Conservation (phyloP, 2,888 invertebrate genomes). For the Hedya salicella region DNA sequence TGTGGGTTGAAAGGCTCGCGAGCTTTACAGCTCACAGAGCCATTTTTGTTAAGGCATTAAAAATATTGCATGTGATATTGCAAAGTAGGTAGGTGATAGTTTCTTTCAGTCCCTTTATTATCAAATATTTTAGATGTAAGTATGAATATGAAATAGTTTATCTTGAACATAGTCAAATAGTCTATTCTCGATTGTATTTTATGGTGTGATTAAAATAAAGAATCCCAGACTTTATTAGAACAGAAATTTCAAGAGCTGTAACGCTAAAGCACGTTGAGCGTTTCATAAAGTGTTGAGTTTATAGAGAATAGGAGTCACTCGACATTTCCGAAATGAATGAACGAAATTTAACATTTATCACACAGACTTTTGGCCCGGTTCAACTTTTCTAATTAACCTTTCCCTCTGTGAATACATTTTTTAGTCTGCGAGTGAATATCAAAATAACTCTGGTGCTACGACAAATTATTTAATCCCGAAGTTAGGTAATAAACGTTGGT, state of each 20-base stretch:
- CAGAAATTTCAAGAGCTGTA: background rate
- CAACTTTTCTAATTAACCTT: conserved; percentile 44
- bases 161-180: too few species aligned
- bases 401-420: conserved; percentile 31
- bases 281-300: conserved; percentile 24
- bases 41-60: too few species aligned
- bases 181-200: too few species aligned
- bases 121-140: too few species aligned
- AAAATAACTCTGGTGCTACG: conserved; percentile 17
- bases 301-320: conserved; percentile 18
- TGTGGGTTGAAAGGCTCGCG: too few species aligned
- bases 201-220: too few species aligned
- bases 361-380: conserved; percentile 25
- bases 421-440: conserved; percentile 33
- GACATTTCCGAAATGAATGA: conserved; percentile 27
- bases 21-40: too few species aligned
- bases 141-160: too few species aligned
- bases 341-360: conserved; percentile 41
- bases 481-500: background rate
- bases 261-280: background rate
- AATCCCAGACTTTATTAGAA: background rate
- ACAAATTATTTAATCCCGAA: conserved; percentile 24
- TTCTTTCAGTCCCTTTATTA: too few species aligned
- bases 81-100: too few species aligned
- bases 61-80: too few species aligned